These are phyloP conservation scores for Neofelis nebulosa DNA, from an alignment of 2,113 vertebrate genomes.

Conservation along the genomic window DNA sequence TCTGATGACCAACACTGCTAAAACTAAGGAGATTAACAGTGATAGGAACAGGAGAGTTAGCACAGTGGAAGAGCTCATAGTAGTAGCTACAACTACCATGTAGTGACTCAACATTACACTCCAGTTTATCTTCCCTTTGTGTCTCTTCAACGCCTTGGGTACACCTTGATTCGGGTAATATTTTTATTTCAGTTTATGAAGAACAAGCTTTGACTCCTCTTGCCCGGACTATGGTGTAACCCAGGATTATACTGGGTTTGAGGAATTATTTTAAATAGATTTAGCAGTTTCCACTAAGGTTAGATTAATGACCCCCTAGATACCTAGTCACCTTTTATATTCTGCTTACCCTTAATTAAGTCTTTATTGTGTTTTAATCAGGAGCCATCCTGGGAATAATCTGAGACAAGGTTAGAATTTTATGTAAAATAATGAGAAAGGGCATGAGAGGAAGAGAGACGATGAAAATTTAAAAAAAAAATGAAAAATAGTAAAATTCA, in stretches of 20 bases:
- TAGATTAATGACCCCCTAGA: neutral
- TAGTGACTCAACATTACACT: neutral
- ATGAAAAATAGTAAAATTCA: slow-evolving; percentile 22
- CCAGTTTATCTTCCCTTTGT: neutral
- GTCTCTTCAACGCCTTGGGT: neutral
- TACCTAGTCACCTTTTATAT: slow-evolving; percentile 20
- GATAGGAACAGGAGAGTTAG: neutral
- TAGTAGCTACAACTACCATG: neutral
- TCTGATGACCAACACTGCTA: neutral
- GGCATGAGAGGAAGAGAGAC: neutral
- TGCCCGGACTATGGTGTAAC: neutral
- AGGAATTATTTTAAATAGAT: neutral
- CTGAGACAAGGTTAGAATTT: slow-evolving; percentile 19
- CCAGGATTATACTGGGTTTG: neutral
- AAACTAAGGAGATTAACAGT: neutral
- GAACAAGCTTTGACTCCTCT: neutral
- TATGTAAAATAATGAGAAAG: slow-evolving; percentile 45
- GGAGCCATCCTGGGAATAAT: neutral
- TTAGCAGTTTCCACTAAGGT: neutral
- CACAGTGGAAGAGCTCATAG: neutral
- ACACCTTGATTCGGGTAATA: neutral
- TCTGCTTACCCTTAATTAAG: slow-evolving; percentile 14
- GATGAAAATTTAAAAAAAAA: neutral
- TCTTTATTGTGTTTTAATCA: slow-evolving; percentile 41
- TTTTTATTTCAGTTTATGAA: neutral